Base-by-base conservation (phyloP, 2,888 invertebrate genomes). In the Orthosia cruda region DNA sequence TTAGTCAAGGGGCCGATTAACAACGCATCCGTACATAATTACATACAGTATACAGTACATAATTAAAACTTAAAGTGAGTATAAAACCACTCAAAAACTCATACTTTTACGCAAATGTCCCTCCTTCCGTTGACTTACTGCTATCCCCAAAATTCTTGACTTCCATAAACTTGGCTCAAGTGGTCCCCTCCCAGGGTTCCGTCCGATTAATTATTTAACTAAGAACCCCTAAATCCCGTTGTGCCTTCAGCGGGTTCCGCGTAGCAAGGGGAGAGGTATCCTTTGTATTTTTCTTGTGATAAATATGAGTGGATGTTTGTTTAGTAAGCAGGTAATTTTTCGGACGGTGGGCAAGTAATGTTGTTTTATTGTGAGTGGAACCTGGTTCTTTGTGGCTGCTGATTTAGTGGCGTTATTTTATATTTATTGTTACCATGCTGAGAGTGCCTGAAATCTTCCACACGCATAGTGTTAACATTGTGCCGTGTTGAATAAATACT, bases 121-220 rank as follows among this genome's bases (percentile, higher is more conserved):
- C 49, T 55, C n/a, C 18, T 64, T 23, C 54, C 40, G 49, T 12
- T 72, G 57, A 74, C 74, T 71, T 32, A 67, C 59, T 49, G 20
- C 52, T 49, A 20, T 26, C 40, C 47, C 18, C 45, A 13, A 64
- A 76, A 76, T 80, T 73, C 76, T 70, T 77, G 69, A 58, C 65
- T 65, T 83, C 71, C 75, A 79, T 71, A 84, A 84, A 84, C 62
- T 74, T 71, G 23, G 63, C 73, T 72, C 67, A 55, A 76, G 70
- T 74, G 50, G 70, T 47, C 68, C 63, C 83, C 80, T 62, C 45
- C 32, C 13, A 40, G 65, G 64, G 73, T 80, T 80, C 74, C 45
- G 63, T 76, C 74, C 76, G 84, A 86, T 86, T 87, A 87, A 85
- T 83, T 81, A 85, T 87, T 87, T 85, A 76, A 86, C 76, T 66